These are phyloP conservation scores for Alouatta palliata DNA, from an alignment of 2,113 vertebrate species.

Conservation along the genomic window DNA sequence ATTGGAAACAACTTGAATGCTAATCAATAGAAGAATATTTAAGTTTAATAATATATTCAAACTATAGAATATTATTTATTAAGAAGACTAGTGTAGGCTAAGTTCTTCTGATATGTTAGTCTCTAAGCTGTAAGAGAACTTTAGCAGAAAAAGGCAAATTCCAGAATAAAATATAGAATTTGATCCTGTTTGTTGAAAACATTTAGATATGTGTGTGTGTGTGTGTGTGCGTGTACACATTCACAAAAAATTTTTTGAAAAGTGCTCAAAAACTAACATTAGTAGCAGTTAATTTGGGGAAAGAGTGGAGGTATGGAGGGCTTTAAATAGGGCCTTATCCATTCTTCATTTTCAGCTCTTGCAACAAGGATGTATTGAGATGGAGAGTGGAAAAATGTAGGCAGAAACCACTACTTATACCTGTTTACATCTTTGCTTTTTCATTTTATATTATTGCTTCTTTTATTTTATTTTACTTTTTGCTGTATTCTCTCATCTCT, in stretches of 20 bases:
- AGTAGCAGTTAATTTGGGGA: not conserved
- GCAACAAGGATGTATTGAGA: not conserved
- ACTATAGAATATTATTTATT: not conserved
- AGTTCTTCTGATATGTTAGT: not conserved
- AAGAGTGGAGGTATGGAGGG: not conserved
- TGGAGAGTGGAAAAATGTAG: not conserved
- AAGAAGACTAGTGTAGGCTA: not conserved
- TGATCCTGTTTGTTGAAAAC: not conserved
- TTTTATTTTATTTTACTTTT: not conserved
- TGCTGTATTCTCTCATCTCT: not conserved
- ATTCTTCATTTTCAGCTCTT: not conserved
- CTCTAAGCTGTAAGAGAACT: not conserved
- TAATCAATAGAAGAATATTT: not conserved
- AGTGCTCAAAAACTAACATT: not conserved
- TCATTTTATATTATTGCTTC: not conserved
- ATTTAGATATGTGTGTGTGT: not conserved
- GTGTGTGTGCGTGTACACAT: not conserved
- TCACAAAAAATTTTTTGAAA: not conserved
- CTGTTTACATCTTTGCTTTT: not conserved
- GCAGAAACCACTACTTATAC: not conserved
- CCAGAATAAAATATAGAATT: not conserved
- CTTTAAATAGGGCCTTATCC: not conserved
- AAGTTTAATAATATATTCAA: not conserved
- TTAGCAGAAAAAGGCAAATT: not conserved
- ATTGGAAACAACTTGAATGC: not conserved